Evolutionary conservation across 2,888 invertebrate genomes (phyloP), one percentile per base, ranked within the genome.

Genomic region (Itoplectis maculator): DNA sequence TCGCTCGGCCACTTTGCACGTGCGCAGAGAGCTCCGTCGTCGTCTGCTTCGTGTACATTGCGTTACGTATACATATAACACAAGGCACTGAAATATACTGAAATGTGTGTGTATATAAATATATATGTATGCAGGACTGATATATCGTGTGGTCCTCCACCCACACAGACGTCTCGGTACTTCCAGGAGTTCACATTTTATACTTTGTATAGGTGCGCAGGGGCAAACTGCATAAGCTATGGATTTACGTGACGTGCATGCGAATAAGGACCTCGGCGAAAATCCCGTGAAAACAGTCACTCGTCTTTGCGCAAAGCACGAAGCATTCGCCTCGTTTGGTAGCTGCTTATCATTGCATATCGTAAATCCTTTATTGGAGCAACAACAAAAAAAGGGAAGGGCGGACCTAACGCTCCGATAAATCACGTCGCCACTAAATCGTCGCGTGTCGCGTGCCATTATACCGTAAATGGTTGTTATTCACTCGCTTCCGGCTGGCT

Each of bases 171-270:
- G 40, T 49, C 15, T 49, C 7, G 15, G 2, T 49, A 49, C 49
- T 49, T 49, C 49, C 15, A 49, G 49, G 18, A 49, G 66, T 68
- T 68, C 23, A 68, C 66, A 49, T 68, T 68, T 49, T 35, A 49
- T 68, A 68, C 49, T 13, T 29, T 40, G 35, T 18, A 49, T 13
- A 68, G 13, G 49, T 15, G 66, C 47, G 29, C 49, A 49, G n/a
- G 15, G 18, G 18, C 18, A 49, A 49, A 49, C 49, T 68, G 13
- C 18, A 49, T 68, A 61, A 68, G 66, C 66, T 49, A 49, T 68
- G 66, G 35, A 49, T 68, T 68, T 68, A 68, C 66, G 66, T 68
- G 66, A 37, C 47, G 35, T 68, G 66, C 47, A 68, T 68, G 49
- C 49, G 29, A 68, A 68, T 68, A 65, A 47, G 29, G 20, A 68